Evolutionary conservation across 2,797 vertebrate genomes (phyloP), one percentile per base, ranked within the genome.

Genomic region (Gobionotothen gibberifrons): DNA sequence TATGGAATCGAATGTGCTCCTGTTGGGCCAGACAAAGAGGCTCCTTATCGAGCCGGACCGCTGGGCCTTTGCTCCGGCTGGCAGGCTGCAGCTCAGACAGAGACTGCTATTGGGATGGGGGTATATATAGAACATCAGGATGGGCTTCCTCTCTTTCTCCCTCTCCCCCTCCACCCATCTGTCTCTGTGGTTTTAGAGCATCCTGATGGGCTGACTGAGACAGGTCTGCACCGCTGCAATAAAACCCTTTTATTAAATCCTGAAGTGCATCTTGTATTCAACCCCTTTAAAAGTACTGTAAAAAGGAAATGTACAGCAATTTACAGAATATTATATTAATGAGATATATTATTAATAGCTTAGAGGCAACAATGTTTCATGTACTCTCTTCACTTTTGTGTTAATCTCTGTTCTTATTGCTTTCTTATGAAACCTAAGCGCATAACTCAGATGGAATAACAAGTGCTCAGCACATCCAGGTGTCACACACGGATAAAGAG

Each of bases 111-210:
- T 88, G 82, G 87, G 82, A 85, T 72, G 82, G 75, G 64, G 72
- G 83, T 89, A 85, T 86, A 91, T 92, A 91, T 90, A 91, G 87
- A 91, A 89, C 81, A 87, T 65, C 80, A 83, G 87, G 86, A 89
- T 76, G 85, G 86, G 80, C 79, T 89, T 90, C 81, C 83, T 88
- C 80, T 81, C 72, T 69, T 73, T 73, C 69, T 62, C 57, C 39
- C 65, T 72, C 72, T 55, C 65, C 16, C 0, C 79, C 72, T 55
- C 65, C 16, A 0, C 79, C 79, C 78, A 64, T 79, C 76, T 85
- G 82, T 85, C 76, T 89, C 69, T 83, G 74, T 49, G 67, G 65
- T 67, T 90, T 81, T 72, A 64, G 70, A 85, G 66, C 76, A 21
- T 62, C 56, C 53, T 81, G 70, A 70, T 75, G 65, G 63, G 58